phyloP scores from a whole-genome alignment of 2,113 vertebrate genomes.

The Syngnathus scovelli region DNA sequence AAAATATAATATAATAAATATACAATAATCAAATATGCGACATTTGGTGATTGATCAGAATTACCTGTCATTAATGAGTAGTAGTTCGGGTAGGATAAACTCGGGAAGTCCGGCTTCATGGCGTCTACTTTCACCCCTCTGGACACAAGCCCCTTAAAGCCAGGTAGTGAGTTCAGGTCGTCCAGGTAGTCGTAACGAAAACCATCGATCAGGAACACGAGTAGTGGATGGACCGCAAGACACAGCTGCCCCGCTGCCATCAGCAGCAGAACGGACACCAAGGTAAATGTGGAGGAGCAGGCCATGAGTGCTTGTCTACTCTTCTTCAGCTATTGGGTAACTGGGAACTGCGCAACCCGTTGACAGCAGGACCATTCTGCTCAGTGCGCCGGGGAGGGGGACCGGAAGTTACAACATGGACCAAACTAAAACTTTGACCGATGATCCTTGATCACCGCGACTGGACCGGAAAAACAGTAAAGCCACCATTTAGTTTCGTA shows the following conservation, averaged over 20 bases:
- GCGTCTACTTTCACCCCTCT: slow-evolving; percentile 89
- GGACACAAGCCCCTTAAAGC: slow-evolving; percentile 76
- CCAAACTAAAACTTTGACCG: not conserved
- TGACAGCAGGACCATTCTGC: not conserved
- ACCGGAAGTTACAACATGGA: not conserved
- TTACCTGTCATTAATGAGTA: slow-evolving; percentile 94
- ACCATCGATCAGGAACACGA: slow-evolving; percentile 87
- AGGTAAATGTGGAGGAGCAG: not conserved
- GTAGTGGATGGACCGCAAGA: slow-evolving; percentile 66
- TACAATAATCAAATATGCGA: too few species aligned
- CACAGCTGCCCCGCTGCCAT: not conserved
- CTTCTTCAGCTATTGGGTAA: not conserved
- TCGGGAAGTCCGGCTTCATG: slow-evolving; percentile 90
- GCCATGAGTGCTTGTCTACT: not conserved
- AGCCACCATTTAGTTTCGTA: too few species aligned
- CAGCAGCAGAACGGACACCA: slow-evolving; percentile 7
- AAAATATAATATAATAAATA: too few species aligned
- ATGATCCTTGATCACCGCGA: not conserved
- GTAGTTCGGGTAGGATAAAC: slow-evolving; percentile 91
- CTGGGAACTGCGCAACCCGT: too few species aligned
- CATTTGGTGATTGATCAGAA: too few species aligned
- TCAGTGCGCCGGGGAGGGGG: not conserved
- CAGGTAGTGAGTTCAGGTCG: slow-evolving; percentile 75
- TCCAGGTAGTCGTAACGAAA: slow-evolving; percentile 89
- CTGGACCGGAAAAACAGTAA: too few species aligned